Percentiles rank a stretch among this genome's conserved stretches.
Conservation (phyloP, 2,113 vertebrate species). For the Forbesichthys agassizii region DNA sequence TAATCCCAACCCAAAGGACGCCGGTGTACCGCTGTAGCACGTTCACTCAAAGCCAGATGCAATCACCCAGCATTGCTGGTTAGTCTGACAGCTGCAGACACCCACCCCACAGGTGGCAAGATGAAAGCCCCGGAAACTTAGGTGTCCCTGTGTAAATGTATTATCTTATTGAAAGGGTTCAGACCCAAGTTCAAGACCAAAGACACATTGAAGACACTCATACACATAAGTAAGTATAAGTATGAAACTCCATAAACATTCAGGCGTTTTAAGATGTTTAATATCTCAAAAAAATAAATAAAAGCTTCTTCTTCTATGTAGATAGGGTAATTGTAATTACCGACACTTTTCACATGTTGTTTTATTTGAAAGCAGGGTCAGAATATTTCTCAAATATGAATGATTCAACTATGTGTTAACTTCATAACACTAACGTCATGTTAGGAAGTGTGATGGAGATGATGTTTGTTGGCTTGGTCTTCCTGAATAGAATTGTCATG, state of each 20-base stretch:
- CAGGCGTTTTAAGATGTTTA: background rate
- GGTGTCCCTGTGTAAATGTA: conserved; percentile 58
- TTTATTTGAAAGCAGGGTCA: conserved; percentile 7
- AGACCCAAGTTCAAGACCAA: background rate
- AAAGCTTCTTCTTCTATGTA: too few relatives aligned
- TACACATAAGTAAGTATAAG: too few relatives aligned
- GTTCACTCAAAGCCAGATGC: conserved; percentile 27
- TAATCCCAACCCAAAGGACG: too few relatives aligned
- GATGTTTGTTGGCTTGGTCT: background rate
- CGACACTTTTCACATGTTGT: conserved; percentile 20
- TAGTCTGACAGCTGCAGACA: conserved; percentile 57
- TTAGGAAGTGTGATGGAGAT: background rate
- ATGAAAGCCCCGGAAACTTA: conserved; percentile 55
- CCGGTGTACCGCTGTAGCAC: background rate
- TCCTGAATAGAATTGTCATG: background rate
- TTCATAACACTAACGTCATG: background rate
- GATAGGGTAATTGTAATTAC: conserved; percentile 31
- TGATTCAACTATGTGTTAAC: conserved; percentile 21
- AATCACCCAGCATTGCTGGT: conserved; percentile 35
- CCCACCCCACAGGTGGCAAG: conserved; percentile 71
- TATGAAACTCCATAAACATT: background rate
- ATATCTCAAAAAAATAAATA: too few relatives aligned
- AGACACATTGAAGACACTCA: background rate
- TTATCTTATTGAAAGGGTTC: conserved; percentile 31
- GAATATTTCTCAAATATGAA: conserved; percentile 10